Conservation (phyloP, 2,113 vertebrate species). For the Cyanoderma ruficeps region DNA sequence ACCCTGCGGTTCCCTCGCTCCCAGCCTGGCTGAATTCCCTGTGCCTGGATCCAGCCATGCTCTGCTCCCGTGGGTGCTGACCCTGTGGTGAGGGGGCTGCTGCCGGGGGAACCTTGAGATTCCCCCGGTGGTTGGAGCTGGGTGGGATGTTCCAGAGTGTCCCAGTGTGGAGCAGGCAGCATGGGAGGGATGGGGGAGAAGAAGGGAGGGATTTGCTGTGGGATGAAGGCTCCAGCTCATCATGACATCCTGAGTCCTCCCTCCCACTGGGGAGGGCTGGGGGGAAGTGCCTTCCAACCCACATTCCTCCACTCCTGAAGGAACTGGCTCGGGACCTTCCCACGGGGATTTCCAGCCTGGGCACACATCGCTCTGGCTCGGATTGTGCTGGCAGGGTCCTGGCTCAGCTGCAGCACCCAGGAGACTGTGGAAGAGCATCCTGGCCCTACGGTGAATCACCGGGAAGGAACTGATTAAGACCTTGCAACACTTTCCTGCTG, state of each 20-base stretch:
- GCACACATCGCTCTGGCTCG: neutral
- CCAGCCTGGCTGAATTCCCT: neutral
- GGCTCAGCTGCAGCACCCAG: neutral
- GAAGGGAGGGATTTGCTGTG: accelerated
- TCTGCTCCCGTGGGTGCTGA: neutral
- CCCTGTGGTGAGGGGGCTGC: neutral
- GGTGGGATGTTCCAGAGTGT: accelerated
- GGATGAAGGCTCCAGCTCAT: neutral
- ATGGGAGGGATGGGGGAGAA: neutral
- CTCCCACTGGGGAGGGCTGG: neutral
- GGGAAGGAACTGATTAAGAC: conserved; percentile 8
- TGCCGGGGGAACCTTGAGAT: accelerated
- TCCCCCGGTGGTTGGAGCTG: accelerated
- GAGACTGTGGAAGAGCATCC: neutral
- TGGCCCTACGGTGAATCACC: neutral
- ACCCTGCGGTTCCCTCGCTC: neutral
- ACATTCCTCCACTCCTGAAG: conserved; percentile 2
- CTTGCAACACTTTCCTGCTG: neutral
- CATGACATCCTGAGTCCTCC: neutral
- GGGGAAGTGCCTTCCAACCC: neutral
- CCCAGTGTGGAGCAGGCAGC: neutral
- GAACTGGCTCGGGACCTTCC: neutral
- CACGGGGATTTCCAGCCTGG: conserved; percentile 62
- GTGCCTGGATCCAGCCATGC: accelerated
- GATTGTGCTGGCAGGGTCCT: neutral